Base-by-base conservation (phyloP, 2,113 vertebrate genomes). In the Gymnogyps californianus region DNA sequence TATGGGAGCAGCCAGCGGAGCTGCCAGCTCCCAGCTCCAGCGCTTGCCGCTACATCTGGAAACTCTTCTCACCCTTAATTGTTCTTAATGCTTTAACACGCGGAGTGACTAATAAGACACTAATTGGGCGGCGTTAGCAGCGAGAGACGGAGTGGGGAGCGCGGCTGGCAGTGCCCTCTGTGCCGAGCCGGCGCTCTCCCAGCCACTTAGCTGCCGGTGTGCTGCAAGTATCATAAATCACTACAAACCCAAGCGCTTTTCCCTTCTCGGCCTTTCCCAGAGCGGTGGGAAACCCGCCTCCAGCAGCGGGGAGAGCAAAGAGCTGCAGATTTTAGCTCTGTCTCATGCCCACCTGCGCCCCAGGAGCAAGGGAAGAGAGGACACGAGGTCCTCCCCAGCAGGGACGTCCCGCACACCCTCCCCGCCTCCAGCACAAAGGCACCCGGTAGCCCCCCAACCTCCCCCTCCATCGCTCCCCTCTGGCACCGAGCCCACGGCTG, bases 41-140 rank as follows among this genome's bases (percentile, higher is more conserved):
- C 3, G 5, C 80, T 42, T 76, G 77, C 71, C 1, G 22, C 95
- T 93, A 84, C 98, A 97, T 96, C 97, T 98, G 97, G 97, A 98
- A 97, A 66, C 96, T 90, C 96, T 97, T 97, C 96, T 97, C 97
- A 89, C 95, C 93, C 97, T 87, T 98, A 98, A 98, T 98, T 97
- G 97, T 94, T 92, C 92, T 83, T 97, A 98, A 98, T 98, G 97
- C 97, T 89, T 95, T 97, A 97, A 97, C 97, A 97, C 87, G 29
- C 69, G 9, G 81, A 96, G 92, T 90, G 90, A 94, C 98, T 97
- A 97, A 98, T 95, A 95, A 89, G 93, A 95, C 96, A 93, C 95
- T 98, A 98, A 98, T 96, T 97, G 97, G 97, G 85, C 70, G 12
- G 92, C 76, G 82, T 93, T 47, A 57, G 93, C 65, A 67, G 28